Evolutionary conservation across 2,113 vertebrate species (phyloP).

Genomic region (Triplophysa dalaica): DNA sequence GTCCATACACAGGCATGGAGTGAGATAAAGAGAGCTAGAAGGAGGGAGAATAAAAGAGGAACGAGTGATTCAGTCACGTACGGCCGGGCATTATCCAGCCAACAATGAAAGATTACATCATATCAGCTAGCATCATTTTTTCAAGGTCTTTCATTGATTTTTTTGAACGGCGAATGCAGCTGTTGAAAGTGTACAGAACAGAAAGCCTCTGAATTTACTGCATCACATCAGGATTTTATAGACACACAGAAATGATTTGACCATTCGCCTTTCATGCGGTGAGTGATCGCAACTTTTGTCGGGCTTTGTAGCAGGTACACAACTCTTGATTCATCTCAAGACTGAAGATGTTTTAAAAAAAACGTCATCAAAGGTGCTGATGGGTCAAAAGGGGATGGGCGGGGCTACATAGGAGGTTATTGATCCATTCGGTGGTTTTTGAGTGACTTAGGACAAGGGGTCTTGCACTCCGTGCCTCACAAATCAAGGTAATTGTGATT

Average conservation of each 20-base stretch:
- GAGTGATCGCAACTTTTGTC: conserved; percentile 24
- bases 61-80: conserved; percentile 36
- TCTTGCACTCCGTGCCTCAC: conserved; percentile 27
- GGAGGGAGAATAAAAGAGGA: conserved; percentile 27
- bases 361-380: conserved; percentile 34
- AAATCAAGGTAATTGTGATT: conserved; percentile 59
- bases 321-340: not conserved
- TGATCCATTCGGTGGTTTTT: conserved; percentile 30
- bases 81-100: conserved; percentile 48
- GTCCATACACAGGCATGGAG: conserved; percentile 1
- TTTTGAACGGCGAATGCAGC: conserved; percentile 34
- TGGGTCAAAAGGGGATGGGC: conserved; percentile 15
- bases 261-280: conserved; percentile 1
- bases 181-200: conserved; percentile 42
- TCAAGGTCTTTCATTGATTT: conserved; percentile 51
- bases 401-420: conserved; percentile 41
- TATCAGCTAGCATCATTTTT: conserved; percentile 53
- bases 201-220: conserved; percentile 46
- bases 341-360: not conserved
- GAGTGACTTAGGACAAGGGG: conserved; percentile 39
- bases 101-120: conserved; percentile 55
- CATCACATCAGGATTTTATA: conserved; percentile 47
- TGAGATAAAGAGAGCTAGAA: conserved; percentile 29
- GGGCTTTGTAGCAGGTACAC: conserved; percentile 26
- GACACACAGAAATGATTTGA: conserved; percentile 42